Base-by-base conservation (phyloP, 2,113 vertebrate species). In the Tringa solitaria region DNA sequence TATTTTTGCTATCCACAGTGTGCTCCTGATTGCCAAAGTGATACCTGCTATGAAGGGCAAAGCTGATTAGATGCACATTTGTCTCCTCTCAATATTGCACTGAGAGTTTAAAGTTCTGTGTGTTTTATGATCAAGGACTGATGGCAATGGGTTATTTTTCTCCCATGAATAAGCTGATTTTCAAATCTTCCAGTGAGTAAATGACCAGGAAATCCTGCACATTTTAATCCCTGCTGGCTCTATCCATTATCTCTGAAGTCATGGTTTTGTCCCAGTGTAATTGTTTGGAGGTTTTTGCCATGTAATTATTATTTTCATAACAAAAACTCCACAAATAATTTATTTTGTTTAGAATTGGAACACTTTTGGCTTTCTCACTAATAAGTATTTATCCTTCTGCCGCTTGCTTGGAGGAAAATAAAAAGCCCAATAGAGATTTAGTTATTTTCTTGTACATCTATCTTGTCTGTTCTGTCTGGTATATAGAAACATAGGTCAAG, bases 151-250 rank as follows among this genome's bases (percentile, higher is more conserved):
- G 79, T 93, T 96, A 92, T 95, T 93, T 96, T 90, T 94, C 61
- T 96, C 69, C 87, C 84, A 94, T 87, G 82, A 92, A 96, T 96
- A 97, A 96, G 92, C 87, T 89, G 89, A 91, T 95, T 95, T 96
- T 92, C 82, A 89, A 30, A 87, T 91, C 74, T 91, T 93, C 64
- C 65, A 90, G 84, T 92, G 91, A 90, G 63, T 82, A 96, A 96
- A 96, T 93, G 93, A 74, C 86, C 90, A 96, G 91, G 90, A 97
- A 97, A 95, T 87, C 21, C 63, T 67, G 60, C 72, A 46, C 76
- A 33, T 79, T 93, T 94, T 92, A 90, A 86, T 92, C 70, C 94
- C 88, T 89, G 86, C 94, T 96, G 94, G 54, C 69, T 96, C 74
- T 17, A 35, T 68, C 81, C 82, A 94, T 96, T 94, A 95, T 93